Evolutionary conservation across 1,140 invertebrate genomes (phyloP).

Genomic region (Drepana arcuata): DNA sequence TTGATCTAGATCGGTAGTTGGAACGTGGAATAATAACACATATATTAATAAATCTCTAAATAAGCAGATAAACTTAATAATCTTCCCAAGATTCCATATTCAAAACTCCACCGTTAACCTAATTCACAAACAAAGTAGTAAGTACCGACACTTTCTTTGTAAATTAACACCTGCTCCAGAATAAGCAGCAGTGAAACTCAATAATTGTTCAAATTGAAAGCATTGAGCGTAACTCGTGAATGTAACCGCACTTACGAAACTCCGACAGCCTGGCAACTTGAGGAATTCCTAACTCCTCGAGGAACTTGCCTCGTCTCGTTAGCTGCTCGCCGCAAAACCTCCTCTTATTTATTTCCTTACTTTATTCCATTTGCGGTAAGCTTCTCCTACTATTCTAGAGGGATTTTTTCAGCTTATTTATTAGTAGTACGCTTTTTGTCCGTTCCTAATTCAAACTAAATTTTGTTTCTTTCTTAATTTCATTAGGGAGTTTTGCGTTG

Average conservation of each 20-base stretch:
- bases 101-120: too few species aligned
- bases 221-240: slow-evolving; percentile 14
- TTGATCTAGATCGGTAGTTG: too few species aligned
- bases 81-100: too few species aligned
- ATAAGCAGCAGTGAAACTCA: slow-evolving; percentile 2
- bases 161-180: neutral
- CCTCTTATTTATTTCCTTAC: slow-evolving; percentile 55
- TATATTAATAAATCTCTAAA: too few species aligned
- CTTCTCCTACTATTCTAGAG: slow-evolving; percentile 16
- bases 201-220: slow-evolving; percentile 43
- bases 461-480: too few species aligned
- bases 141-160: too few species aligned
- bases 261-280: slow-evolving; percentile 33
- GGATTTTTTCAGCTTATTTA: slow-evolving; percentile 26
- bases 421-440: too few species aligned
- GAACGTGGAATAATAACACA: too few species aligned
- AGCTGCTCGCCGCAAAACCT: slow-evolving; percentile 50
- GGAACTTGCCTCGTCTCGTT: slow-evolving; percentile 53
- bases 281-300: slow-evolving; percentile 53
- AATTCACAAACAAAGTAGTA: too few species aligned
- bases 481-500: too few species aligned
- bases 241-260: slow-evolving; percentile 45
- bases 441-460: too few species aligned
- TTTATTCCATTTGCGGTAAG: slow-evolving; percentile 53
- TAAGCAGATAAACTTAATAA: too few species aligned